Evolutionary conservation across 2,888 invertebrate species (phyloP).

Genomic region (Prosapia bicincta): DNA sequence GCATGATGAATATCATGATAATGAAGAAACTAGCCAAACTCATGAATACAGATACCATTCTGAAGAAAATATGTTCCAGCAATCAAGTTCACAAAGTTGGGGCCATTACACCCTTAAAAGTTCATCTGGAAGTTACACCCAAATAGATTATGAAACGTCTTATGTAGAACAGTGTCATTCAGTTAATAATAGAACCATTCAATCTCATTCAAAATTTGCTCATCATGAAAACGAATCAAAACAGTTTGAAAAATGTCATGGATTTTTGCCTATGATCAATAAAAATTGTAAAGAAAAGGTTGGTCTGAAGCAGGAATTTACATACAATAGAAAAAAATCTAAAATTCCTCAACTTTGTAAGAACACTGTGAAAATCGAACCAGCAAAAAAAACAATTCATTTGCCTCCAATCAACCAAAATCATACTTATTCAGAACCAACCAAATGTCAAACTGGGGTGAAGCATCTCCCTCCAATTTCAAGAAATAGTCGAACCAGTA

Average conservation of each 20-base stretch:
- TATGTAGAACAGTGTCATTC: background rate
- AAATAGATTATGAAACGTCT: background rate
- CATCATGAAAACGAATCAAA: background rate
- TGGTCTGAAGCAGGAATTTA: background rate
- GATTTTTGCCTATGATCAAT: background rate
- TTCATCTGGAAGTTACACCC: background rate
- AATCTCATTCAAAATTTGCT: background rate
- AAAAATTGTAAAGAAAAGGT: background rate
- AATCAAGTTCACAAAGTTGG: background rate
- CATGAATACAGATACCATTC: background rate
- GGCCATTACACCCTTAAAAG: background rate
- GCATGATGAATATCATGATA: background rate
- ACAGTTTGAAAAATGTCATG: background rate
- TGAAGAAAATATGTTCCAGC: background rate
- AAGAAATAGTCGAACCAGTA: background rate
- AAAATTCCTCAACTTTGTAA: background rate
- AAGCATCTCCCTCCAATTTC: background rate
- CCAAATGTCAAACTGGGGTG: background rate
- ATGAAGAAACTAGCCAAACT: background rate
- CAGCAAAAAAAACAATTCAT: background rate
- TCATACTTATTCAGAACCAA: background rate
- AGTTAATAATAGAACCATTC: background rate
- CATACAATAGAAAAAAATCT: background rate
- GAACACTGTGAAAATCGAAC: background rate
- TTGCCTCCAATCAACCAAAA: background rate